Conservation (phyloP, 2,113 vertebrate genomes). For the Melospiza melodia region DNA sequence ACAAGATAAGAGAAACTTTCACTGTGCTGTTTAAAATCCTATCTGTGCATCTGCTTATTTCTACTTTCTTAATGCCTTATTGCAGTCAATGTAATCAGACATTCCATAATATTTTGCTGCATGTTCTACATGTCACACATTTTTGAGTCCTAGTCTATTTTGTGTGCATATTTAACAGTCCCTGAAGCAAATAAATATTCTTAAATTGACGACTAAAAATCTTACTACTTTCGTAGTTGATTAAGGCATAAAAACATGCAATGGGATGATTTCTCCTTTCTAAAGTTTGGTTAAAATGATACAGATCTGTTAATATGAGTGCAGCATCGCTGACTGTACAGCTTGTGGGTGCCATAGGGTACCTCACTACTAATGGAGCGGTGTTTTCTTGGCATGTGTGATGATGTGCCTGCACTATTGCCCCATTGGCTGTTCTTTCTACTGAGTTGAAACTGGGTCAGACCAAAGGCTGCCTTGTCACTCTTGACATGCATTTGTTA, state of each 20-base stretch:
- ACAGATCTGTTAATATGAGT: neutral
- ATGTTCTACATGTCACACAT: neutral
- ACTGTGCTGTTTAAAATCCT: neutral
- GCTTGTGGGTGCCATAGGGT: neutral
- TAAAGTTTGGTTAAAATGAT: neutral
- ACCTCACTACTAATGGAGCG: neutral
- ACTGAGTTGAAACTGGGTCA: neutral
- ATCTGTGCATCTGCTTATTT: neutral
- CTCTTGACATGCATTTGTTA: neutral
- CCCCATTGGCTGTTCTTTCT: neutral
- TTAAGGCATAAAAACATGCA: neutral
- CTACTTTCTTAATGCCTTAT: neutral
- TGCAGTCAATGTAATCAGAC: neutral
- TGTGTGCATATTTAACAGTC: neutral
- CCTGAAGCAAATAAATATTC: neutral
- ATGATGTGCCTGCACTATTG: neutral
- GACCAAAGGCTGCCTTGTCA: neutral
- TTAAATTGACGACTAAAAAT: neutral
- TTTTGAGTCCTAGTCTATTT: neutral
- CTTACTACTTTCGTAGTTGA: neutral
- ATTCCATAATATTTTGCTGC: neutral
- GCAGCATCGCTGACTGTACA: fast-evolving
- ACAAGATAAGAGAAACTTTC: neutral
- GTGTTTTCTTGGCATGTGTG: neutral
- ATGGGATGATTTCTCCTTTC: neutral